Evolutionary conservation across 1,140 invertebrate species (phyloP).

Genomic region (Saxidomus purpurata): DNA sequence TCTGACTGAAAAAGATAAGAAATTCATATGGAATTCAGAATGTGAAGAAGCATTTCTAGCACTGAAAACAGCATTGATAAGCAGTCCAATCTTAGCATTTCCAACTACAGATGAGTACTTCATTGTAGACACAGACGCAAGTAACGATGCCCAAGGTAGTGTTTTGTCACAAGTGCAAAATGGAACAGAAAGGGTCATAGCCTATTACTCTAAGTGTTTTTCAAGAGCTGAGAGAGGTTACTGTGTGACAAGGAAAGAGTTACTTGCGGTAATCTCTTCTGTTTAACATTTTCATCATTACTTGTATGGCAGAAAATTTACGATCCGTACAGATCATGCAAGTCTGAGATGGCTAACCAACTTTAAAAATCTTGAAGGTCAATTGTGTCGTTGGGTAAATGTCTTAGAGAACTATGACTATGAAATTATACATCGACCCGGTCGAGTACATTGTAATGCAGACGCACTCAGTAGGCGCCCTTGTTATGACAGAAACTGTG

Average conservation of each 20-base stretch:
- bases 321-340: conserved; percentile 19
- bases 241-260: background rate
- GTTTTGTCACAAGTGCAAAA: background rate
- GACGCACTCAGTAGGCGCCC: background rate
- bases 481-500: conserved; percentile 23
- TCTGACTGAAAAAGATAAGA: background rate
- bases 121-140: background rate
- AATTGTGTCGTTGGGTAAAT: conserved; percentile 11
- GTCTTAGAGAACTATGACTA: conserved; percentile 19
- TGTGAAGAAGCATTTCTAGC: background rate
- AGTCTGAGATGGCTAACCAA: too few species aligned
- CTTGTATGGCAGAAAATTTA: background rate
- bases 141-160: background rate
- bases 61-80: background rate
- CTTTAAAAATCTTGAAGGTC: conserved; percentile 38
- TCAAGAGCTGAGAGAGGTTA: background rate
- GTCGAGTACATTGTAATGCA: background rate
- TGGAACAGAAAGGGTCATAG: conserved; percentile 29
- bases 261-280: background rate
- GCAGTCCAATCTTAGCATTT: background rate
- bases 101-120: background rate
- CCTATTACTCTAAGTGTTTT: background rate
- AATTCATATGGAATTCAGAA: background rate
- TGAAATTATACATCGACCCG: background rate
- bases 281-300: conserved; percentile 30